These are phyloP conservation scores for Drosophila busckii DNA, from an alignment of 1,140 invertebrate species.

Conservation along the genomic window DNA sequence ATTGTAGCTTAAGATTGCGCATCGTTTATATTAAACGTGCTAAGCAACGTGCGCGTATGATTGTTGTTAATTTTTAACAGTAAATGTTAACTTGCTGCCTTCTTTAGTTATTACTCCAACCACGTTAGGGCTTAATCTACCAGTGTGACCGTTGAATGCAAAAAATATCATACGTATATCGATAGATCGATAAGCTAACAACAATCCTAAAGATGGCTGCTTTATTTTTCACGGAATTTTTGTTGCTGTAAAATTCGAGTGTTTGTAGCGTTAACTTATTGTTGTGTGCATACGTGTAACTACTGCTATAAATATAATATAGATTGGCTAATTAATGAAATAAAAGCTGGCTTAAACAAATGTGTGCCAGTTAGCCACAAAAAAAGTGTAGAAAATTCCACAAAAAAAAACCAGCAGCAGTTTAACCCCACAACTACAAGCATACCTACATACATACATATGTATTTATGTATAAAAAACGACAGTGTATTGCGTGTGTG, in stretches of 20 bases:
- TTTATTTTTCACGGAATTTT: conserved; percentile 46
- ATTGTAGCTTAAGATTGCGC: conserved; percentile 72
- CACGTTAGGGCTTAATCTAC: too few species aligned
- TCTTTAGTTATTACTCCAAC: too few species aligned
- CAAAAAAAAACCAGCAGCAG: conserved; percentile 64
- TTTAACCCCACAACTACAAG: too few species aligned
- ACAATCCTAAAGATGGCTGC: conserved; percentile 43
- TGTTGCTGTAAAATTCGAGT: conserved; percentile 34
- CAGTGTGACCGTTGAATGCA: too few species aligned
- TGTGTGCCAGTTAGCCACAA: conserved; percentile 19
- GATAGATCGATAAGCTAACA: conserved; percentile 30
- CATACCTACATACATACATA: too few species aligned
- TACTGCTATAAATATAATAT: too few species aligned
- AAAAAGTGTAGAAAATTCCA: conserved; percentile 61
- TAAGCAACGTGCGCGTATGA: conserved; percentile 30
- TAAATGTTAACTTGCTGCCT: too few species aligned
- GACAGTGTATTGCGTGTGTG: conserved; percentile 7
- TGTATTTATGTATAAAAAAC: conserved; percentile 17
- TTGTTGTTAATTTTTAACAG: too few species aligned
- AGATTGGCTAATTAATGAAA: background rate
- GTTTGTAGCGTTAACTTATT: conserved; percentile 25
- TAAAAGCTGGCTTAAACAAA: conserved; percentile 5
- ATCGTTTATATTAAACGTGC: conserved; percentile 20
- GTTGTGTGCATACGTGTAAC: conserved; percentile 22
- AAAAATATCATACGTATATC: conserved; percentile 9